Conservation (phyloP, 2,113 vertebrate species). For the Aythya baeri region DNA sequence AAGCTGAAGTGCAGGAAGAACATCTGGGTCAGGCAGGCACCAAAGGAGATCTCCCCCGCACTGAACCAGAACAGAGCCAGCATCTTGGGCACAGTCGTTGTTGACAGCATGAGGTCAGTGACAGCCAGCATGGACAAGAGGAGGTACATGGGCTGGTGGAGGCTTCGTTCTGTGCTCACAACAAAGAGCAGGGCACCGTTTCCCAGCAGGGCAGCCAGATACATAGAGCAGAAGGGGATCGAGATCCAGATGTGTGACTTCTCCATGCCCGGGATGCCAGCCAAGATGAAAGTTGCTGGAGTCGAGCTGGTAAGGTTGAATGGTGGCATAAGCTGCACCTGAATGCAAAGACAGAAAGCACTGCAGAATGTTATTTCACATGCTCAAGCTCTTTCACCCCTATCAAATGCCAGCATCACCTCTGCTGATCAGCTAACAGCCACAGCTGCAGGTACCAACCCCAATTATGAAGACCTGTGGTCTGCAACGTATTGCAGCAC, state of each 20-base stretch:
- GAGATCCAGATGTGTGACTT: not conserved
- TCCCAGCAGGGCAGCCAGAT: not conserved
- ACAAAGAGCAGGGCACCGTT: not conserved
- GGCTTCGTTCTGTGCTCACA: not conserved
- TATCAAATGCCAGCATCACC: not conserved
- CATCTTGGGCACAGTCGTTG: not conserved
- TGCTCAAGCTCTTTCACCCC: not conserved
- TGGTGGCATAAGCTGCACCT: not conserved
- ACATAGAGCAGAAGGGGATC: not conserved
- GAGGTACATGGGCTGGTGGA: conserved; percentile 37
- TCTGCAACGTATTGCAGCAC: not conserved
- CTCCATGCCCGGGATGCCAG: conserved; percentile 9
- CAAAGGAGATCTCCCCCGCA: conserved; percentile 19
- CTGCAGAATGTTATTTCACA: accelerated
- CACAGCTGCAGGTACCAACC: not conserved
- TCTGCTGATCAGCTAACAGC: not conserved
- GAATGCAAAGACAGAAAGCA: not conserved
- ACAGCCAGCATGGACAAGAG: not conserved
- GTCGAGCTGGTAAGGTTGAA: not conserved
- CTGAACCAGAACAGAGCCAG: conserved; percentile 50
- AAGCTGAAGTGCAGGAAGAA: conserved; percentile 60
- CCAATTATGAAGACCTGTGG: accelerated
- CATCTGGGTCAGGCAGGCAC: conserved; percentile 59
- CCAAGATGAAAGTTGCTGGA: not conserved
- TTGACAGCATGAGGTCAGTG: not conserved